Conservation (phyloP, 2,113 vertebrate genomes). For the Copsychus sechellarum region DNA sequence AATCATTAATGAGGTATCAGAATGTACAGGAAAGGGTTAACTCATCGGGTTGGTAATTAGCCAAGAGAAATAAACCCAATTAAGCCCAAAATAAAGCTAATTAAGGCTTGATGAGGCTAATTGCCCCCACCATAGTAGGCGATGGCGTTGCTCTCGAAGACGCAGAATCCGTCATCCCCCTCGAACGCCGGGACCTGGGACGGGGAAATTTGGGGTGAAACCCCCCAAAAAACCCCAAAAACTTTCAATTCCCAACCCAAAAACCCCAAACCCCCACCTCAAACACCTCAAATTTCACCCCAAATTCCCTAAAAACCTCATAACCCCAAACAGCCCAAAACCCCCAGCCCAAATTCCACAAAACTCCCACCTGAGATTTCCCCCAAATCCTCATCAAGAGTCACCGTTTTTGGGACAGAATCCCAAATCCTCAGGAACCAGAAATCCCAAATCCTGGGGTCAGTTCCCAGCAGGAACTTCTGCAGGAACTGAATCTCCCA, state of each 20-base stretch:
- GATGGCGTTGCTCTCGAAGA: not conserved
- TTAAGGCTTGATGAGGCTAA: too few relatives aligned
- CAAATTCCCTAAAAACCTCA: too few relatives aligned
- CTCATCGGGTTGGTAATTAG: not conserved
- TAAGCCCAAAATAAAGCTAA: too few relatives aligned
- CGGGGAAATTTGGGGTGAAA: not conserved
- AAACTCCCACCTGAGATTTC: not conserved
- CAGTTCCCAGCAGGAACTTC: too few relatives aligned
- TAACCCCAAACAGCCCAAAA: too few relatives aligned
- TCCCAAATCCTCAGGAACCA: not conserved
- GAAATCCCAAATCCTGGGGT: too few relatives aligned
- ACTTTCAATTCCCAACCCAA: too few relatives aligned
- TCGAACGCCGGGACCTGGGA: not conserved
- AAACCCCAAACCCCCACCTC: too few relatives aligned
- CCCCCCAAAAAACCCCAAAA: not conserved
- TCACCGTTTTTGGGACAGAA: not conserved
- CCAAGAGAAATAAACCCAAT: accelerated
- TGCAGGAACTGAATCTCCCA: too few relatives aligned
- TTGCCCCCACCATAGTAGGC: not conserved
- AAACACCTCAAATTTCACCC: not conserved
- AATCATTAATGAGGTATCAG: too few relatives aligned
- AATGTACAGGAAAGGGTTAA: too few relatives aligned
- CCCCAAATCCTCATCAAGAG: accelerated
- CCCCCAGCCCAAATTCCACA: not conserved
- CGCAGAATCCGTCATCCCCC: not conserved